A percentile compares a stretch with the other conserved stretches of the same genome.
These are phyloP conservation scores for Semaprochilodus insignis DNA, from an alignment of 2,797 vertebrate genomes.

Conservation along the genomic window DNA sequence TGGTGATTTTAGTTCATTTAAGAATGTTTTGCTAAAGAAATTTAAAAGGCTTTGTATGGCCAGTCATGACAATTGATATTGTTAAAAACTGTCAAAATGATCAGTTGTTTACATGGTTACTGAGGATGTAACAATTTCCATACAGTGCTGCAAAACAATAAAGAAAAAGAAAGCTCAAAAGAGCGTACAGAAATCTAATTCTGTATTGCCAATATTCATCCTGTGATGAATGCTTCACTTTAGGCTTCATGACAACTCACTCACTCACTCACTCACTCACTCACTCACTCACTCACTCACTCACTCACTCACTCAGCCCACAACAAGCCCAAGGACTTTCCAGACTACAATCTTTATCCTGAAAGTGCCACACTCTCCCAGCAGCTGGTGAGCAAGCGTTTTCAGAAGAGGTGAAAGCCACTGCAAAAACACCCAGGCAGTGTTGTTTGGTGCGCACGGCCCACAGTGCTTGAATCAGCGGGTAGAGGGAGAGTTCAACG, in stretches of 20 bases:
- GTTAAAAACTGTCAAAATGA: too few relatives aligned
- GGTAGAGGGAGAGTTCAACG: constrained; percentile 27
- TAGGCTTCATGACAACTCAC: background rate
- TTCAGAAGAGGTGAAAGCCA: constrained; percentile 38
- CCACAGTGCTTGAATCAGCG: constrained; percentile 26
- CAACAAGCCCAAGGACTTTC: constrained; percentile 32
- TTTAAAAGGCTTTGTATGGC: too few relatives aligned
- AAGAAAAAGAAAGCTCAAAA: too few relatives aligned
- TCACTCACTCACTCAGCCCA: background rate
- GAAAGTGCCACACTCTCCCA: constrained; percentile 21
- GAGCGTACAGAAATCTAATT: too few relatives aligned
- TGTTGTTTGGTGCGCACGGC: constrained; percentile 12
- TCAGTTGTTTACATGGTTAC: too few relatives aligned
- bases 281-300: too few relatives aligned
- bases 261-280: background rate
- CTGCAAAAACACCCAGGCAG: constrained; percentile 23
- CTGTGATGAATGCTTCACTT: background rate
- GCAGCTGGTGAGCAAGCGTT: constrained; percentile 51
- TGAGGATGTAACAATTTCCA: too few relatives aligned
- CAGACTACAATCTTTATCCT: constrained; percentile 35
- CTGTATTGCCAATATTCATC: too few relatives aligned
- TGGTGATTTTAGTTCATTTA: too few relatives aligned
- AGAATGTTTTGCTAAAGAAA: too few relatives aligned
- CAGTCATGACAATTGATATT: too few relatives aligned
- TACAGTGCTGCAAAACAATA: too few relatives aligned